Conservation (phyloP, 2,888 invertebrate species). For the Caenorhabditis sp. region DNA sequence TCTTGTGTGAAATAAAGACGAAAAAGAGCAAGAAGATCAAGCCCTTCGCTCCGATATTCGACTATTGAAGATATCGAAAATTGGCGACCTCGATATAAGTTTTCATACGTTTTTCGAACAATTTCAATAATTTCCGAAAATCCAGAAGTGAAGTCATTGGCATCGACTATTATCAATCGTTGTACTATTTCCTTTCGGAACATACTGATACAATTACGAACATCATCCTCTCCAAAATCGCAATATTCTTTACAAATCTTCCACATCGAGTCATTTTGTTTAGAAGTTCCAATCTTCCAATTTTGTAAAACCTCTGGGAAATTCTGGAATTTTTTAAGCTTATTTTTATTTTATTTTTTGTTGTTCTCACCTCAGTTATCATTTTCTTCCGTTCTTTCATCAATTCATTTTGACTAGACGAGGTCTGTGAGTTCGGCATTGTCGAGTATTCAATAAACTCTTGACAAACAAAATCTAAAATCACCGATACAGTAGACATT, state of each 20-base stretch:
- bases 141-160: background rate
- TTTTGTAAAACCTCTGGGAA: constrained; percentile 18
- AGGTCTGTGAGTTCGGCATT: background rate
- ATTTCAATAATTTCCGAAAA: background rate
- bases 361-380: constrained; percentile 10
- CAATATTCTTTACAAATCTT: constrained; percentile 23
- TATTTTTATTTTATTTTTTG: background rate
- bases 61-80: constrained; percentile 22
- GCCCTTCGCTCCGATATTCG: constrained; percentile 21
- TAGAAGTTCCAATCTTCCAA: constrained; percentile 7
- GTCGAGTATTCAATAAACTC: background rate
- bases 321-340: background rate
- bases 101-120: constrained; percentile 22
- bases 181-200: constrained; percentile 21
- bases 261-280: constrained; percentile 13
- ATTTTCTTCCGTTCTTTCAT: constrained; percentile 15
- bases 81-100: constrained; percentile 14
- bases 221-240: constrained; percentile 10
- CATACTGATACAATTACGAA: background rate
- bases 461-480: constrained; percentile 7
- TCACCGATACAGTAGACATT: background rate
- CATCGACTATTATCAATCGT: constrained; percentile 9
- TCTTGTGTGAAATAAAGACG: constrained; percentile 20
- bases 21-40: constrained; percentile 18
- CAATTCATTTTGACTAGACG: constrained; percentile 6